Base-by-base conservation (phyloP, 2,797 vertebrate species). In the Sphenopsis melanotis region DNA sequence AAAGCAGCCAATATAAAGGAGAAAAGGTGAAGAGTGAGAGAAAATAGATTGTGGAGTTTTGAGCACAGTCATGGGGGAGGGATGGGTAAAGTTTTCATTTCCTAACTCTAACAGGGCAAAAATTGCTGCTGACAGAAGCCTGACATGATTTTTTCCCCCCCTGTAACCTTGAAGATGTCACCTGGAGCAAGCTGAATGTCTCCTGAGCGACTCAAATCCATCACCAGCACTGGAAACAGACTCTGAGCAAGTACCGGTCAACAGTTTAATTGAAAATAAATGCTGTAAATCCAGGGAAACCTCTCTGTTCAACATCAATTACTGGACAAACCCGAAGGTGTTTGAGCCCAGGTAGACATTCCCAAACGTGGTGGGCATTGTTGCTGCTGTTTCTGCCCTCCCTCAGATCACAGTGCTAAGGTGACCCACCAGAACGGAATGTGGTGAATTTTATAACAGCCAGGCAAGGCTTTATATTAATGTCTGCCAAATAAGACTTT, bases 261-360 rank as follows among this genome's bases (percentile, higher is more conserved):
- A 68, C 89, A 89, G 56, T 80, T 94, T 95, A 95, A 96, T 93
- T 74, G 91, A 94, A 96, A 96, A 94, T 42, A 95, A 70, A 68
- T 30, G 93, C 91, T 75, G 46, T 37, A 93, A 94, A 79, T 88
- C 79, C 53, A 46, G 57, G 87, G 65, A 68, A 96, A 64, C 80
- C 55, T 80, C 34, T 81, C 56, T 41, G 42, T 44, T 78, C 88
- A 89, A 22, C 76, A 60, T 65, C 66, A 83, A 78, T 77, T 90
- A 71, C 71, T 80, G 64, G 94, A 47, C 29, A 74, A 76, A 55
- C 44, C 52, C 15, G 0, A 46, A 93, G 68, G 30, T n/a, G 30
- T 29, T 32, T 23, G 63, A 66, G 87, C 34, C 53, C 80, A 65
- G 32, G 60, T 17, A 20, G 60, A 26, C 22, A 21, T 21, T 60